Conservation (phyloP, 2,113 vertebrate species). For the Symphodus melops region DNA sequence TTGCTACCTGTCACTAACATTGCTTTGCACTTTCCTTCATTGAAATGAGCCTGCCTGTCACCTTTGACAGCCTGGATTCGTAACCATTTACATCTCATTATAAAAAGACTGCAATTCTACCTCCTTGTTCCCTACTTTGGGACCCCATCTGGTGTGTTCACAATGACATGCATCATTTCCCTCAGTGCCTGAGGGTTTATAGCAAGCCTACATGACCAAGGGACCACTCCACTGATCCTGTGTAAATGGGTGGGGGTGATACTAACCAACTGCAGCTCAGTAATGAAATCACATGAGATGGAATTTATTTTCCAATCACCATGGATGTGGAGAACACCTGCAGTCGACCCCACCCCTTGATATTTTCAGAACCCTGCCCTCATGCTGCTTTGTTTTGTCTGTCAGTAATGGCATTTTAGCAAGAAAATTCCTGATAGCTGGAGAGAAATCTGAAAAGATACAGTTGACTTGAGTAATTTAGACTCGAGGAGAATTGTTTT, state of each 20-base stretch:
- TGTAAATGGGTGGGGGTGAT: constrained; percentile 33
- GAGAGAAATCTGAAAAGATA: neutral
- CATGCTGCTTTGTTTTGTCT: constrained; percentile 43
- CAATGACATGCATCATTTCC: constrained; percentile 79
- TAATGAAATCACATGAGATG: constrained; percentile 61
- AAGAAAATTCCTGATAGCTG: constrained; percentile 9
- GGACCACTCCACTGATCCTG: constrained; percentile 55
- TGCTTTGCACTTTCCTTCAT: constrained; percentile 37
- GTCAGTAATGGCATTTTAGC: constrained; percentile 30
- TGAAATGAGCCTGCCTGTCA: constrained; percentile 28
- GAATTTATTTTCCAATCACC: constrained; percentile 72
- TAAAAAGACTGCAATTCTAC: constrained; percentile 25
- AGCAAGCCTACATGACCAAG: constrained; percentile 35
- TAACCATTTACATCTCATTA: constrained; percentile 77
- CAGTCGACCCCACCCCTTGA: constrained; percentile 37
- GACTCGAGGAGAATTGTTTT: neutral
- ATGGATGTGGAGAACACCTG: constrained; percentile 62
- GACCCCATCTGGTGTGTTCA: constrained; percentile 79
- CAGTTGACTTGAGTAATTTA: neutral
- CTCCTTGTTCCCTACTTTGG: constrained; percentile 46
- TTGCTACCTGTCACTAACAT: constrained; percentile 72
- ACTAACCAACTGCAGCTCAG: constrained; percentile 41
- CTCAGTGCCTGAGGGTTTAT: constrained; percentile 47
- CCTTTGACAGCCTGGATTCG: constrained; percentile 16
- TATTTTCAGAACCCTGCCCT: constrained; percentile 41